Evolutionary conservation across 2,113 vertebrate species (phyloP).

Genomic region (Pogonocichla stellata): DNA sequence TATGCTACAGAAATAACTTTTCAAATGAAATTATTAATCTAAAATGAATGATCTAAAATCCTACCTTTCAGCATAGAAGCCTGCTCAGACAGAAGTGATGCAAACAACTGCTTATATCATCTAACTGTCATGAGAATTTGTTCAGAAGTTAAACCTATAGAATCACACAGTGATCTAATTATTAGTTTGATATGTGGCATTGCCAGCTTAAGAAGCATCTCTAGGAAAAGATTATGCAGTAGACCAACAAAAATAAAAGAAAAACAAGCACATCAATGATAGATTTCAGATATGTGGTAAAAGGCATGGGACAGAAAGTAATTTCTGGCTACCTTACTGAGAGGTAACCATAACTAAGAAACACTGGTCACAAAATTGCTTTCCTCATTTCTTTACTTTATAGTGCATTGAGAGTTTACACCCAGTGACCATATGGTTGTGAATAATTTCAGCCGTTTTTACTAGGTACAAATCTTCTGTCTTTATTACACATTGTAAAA

Average conservation of each 20-base stretch:
- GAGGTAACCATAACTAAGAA: not conserved
- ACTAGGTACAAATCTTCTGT: not conserved
- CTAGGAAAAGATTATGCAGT: not conserved
- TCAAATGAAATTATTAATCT: not conserved
- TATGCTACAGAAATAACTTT: not conserved
- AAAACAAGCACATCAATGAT: not conserved
- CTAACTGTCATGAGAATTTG: not conserved
- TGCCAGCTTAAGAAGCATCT: not conserved
- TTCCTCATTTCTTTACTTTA: not conserved
- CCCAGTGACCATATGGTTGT: not conserved
- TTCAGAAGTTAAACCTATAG: not conserved
- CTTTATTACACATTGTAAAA: not conserved
- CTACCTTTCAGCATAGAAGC: not conserved
- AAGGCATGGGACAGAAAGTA: not conserved
- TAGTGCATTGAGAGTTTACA: not conserved
- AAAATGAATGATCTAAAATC: not conserved
- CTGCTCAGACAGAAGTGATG: not conserved
- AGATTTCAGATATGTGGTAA: not conserved
- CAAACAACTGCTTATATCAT: not conserved
- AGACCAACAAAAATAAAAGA: not conserved
- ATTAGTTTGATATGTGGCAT: not conserved
- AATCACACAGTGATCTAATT: not conserved
- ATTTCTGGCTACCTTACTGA: not conserved
- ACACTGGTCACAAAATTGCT: not conserved
- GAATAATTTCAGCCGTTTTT: not conserved